A percentile compares a stretch with the other conserved stretches of the same genome.
Evolutionary conservation across 2,797 vertebrate species (phyloP).

Genomic region (Chromobotia macracanthus): DNA sequence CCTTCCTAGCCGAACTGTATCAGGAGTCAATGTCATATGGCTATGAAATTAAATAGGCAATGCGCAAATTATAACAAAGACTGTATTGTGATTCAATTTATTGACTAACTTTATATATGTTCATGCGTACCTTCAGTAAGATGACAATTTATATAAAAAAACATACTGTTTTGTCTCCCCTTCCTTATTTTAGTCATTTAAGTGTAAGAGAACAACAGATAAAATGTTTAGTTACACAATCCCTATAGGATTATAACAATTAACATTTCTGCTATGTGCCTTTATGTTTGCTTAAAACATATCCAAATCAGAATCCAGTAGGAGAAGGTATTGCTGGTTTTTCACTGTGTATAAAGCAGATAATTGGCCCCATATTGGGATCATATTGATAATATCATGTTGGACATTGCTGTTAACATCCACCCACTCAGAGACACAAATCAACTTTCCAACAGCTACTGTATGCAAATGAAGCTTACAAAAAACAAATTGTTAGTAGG

Average conservation of each 20-base stretch:
- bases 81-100: too few relatives aligned
- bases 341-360: too few relatives aligned
- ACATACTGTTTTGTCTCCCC: too few relatives aligned
- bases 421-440: neutral
- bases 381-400: neutral
- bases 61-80: neutral
- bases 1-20: neutral
- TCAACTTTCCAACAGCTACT: neutral
- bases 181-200: neutral
- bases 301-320: neutral
- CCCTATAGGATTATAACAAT: neutral
- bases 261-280: neutral
- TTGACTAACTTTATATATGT: too few relatives aligned
- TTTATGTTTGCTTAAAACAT: neutral
- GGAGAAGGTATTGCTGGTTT: neutral
- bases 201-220: neutral
- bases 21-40: neutral
- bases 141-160: too few relatives aligned
- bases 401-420: neutral
- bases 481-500: neutral
- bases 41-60: neutral
- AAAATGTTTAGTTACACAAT: neutral
- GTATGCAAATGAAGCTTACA: neutral
- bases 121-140: neutral
- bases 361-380: neutral